phyloP scores from a whole-genome alignment of 1,140 invertebrate genomes.

The Bombus confusus region DNA sequence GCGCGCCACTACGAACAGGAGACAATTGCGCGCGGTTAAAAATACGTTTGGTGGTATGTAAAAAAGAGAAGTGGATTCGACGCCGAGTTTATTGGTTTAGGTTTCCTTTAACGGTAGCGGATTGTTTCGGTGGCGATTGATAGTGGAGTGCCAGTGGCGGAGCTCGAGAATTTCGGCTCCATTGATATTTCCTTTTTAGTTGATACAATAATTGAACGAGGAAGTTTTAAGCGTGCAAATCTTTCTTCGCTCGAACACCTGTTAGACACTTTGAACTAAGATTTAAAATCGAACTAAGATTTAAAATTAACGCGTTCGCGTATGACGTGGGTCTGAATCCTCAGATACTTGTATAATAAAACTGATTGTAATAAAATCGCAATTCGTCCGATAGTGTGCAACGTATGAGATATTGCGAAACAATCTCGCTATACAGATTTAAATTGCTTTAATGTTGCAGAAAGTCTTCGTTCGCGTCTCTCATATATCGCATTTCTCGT shows the following conservation, averaged over 20 bases:
- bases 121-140: background rate
- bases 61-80: background rate
- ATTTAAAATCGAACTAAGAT: background rate
- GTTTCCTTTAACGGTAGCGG: background rate
- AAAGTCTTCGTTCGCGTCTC: no score
- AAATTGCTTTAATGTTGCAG: background rate
- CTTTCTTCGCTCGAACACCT: background rate
- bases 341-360: background rate
- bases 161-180: background rate
- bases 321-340: background rate
- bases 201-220: background rate
- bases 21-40: constrained; percentile 12
- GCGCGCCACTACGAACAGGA: background rate
- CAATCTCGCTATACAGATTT: background rate
- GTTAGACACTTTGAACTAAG: background rate
- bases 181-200: background rate
- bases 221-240: no score
- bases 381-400: no score
- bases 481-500: no score
- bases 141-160: background rate
- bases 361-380: background rate
- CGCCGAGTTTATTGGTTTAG: background rate
- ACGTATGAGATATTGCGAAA: background rate
- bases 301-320: background rate
- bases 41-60: background rate